These are phyloP conservation scores for Parascotia fuliginaria DNA, from an alignment of 2,888 invertebrate species.

Conservation along the genomic window DNA sequence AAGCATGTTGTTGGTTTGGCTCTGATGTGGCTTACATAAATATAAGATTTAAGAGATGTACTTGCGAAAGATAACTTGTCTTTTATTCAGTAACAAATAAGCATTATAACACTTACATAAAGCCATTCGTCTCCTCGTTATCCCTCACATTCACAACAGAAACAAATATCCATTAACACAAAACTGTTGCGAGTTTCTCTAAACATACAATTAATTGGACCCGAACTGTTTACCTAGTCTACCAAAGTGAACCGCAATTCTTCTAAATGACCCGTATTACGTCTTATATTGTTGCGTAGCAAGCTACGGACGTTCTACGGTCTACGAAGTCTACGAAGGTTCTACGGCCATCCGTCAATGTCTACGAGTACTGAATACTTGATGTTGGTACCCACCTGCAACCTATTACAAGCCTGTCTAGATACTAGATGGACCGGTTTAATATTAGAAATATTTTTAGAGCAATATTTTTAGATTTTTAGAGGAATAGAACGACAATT, in stretches of 20 bases:
- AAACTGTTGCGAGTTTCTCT: conserved; percentile 3
- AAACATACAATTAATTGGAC: conserved; percentile 20
- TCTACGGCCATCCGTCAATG: conserved; percentile 59
- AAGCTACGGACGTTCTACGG: conserved; percentile 6
- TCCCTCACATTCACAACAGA: background rate
- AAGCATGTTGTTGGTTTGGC: too few relatives aligned
- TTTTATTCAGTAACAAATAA: too few relatives aligned
- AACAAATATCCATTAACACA: background rate
- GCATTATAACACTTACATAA: background rate
- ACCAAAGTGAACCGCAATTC: conserved; percentile 14
- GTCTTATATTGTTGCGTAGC: conserved; percentile 21
- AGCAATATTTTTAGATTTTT: too few relatives aligned
- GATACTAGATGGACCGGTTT: conserved; percentile 13
- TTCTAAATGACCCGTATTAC: conserved; percentile 29
- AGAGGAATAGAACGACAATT: too few relatives aligned
- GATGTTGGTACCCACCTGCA: conserved; percentile 51
- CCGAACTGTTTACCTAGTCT: conserved; percentile 22
- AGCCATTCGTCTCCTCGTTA: background rate
- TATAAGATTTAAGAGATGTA: too few relatives aligned
- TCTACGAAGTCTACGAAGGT: conserved; percentile 13
- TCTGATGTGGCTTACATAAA: too few relatives aligned
- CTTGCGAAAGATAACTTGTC: too few relatives aligned
- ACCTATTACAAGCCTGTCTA: conserved; percentile 15
- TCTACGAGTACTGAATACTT: conserved; percentile 60
- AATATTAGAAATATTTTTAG: background rate